phyloP scores from a whole-genome alignment of 2,888 invertebrate genomes.

The Caenorhabditis imperialis region DNA sequence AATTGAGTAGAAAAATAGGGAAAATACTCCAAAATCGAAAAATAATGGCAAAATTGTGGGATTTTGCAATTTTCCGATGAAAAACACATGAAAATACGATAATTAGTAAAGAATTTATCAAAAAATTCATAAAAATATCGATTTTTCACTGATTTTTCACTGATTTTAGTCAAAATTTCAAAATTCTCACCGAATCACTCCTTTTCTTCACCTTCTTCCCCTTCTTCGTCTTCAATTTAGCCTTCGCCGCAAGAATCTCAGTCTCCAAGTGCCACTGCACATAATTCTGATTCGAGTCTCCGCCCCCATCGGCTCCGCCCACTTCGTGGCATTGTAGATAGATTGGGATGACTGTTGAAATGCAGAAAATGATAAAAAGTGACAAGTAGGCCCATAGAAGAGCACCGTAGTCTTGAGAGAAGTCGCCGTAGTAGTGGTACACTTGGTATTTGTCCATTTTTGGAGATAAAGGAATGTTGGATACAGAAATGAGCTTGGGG shows the following conservation, averaged over 20 bases:
- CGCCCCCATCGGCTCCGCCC: constrained; percentile 2
- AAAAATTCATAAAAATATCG: no score
- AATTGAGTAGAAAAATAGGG: no score
- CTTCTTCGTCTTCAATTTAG: not conserved
- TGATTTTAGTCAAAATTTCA: no score
- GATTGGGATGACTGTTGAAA: not conserved
- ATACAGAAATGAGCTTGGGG: no score
- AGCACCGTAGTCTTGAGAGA: not conserved
- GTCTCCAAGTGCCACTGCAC: constrained; percentile 21
- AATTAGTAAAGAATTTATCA: no score
- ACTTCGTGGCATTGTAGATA: constrained; percentile 11
- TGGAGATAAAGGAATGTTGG: not conserved
- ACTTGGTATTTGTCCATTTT: constrained; percentile 50
- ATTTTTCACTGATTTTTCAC: no score
- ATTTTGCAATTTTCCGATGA: no score
- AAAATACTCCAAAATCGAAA: no score
- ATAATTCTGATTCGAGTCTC: constrained; percentile 5
- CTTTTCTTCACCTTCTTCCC: not conserved
- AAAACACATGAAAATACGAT: no score
- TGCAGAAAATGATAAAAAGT: constrained; percentile 7
- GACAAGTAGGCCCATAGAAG: constrained; percentile 29
- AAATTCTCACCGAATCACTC: not conserved
- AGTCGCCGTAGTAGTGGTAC: constrained; percentile 23
- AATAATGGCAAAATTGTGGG: no score
- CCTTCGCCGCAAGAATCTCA: not conserved